Evolutionary conservation across 1,140 invertebrate genomes (phyloP), one percentile per base, ranked within the genome.

Genomic region (Rhagoletis pomonella): DNA sequence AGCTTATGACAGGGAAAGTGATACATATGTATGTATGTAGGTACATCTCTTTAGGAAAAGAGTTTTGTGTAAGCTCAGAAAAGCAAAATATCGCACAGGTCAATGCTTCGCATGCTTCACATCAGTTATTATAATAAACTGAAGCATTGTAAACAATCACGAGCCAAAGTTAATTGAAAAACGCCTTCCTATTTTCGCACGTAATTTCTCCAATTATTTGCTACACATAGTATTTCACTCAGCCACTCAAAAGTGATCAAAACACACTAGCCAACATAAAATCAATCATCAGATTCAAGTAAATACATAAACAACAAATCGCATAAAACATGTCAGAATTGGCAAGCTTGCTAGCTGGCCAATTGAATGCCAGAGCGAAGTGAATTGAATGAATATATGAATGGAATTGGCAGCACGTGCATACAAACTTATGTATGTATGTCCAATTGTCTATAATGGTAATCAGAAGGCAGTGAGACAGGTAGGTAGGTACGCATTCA

Each of bases 251-350:
- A 17, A 81, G 47, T 58, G 19, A 29, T 58, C 73, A 55, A 50
- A 55, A 81, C 12, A 55, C 67, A 47, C 67, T 58, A 50, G 73
- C 14, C 39, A 81, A 81, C 50, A 3, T 81, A 44, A 81, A 81
- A 81, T 81, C 19, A 81, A 81, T 10, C 55, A 29, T 81, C 47
- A 81, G 47, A 17, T 50, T 55, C n/a, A 55, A 14, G 73, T 81
- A 5, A 42, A 81, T 55, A 81, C 19, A 81, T 81, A 77, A 77
- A 29, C 29, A 29, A 50, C 44, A 81, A 29, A 55, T 58, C 17
- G 44, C 73, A 81, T 81, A 81, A 81, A 81, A 44, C 50, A 58
- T 55, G 47, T 10, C 47, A 55, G 19, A 55, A 55, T 58, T 3
- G 47, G 14, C 47, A 6, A 55, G 19, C 73, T 55, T 29, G 44